These are phyloP conservation scores for Aethes cnicana DNA, from an alignment of 2,888 invertebrate species.

Conservation along the genomic window DNA sequence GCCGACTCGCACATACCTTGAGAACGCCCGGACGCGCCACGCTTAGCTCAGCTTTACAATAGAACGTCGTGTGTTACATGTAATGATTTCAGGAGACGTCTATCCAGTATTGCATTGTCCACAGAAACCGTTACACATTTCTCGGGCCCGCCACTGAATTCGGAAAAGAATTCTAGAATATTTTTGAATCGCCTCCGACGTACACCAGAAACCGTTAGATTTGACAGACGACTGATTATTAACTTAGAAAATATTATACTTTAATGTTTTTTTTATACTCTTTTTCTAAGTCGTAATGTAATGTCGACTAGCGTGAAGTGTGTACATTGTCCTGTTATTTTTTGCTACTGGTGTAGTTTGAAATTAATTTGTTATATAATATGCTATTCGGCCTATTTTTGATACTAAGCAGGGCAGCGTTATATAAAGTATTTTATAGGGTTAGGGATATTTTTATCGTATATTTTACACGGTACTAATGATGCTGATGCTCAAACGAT, in stretches of 20 bases:
- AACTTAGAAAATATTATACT: background rate
- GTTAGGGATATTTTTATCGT: constrained; percentile 3
- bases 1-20: constrained; percentile 69
- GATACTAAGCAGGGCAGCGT: background rate
- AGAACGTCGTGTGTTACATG: constrained; percentile 7
- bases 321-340: constrained; percentile 1
- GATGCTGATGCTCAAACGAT: constrained; percentile 11
- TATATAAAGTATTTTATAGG: no score
- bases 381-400: background rate
- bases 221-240: constrained; percentile 7
- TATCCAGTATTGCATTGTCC: background rate
- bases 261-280: constrained; percentile 6
- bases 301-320: background rate
- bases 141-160: background rate
- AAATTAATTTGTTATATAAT: constrained; percentile 2
- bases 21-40: constrained; percentile 34
- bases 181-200: background rate
- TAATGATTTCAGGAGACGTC: constrained; percentile 7
- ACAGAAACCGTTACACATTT: background rate
- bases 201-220: constrained; percentile 7
- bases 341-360: background rate
- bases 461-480: constrained; percentile 6
- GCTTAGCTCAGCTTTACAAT: background rate
- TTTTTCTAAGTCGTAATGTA: constrained; percentile 9
- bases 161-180: background rate